phyloP scores from a whole-genome alignment of 1,140 invertebrate genomes.

The Theocolax elegans region DNA sequence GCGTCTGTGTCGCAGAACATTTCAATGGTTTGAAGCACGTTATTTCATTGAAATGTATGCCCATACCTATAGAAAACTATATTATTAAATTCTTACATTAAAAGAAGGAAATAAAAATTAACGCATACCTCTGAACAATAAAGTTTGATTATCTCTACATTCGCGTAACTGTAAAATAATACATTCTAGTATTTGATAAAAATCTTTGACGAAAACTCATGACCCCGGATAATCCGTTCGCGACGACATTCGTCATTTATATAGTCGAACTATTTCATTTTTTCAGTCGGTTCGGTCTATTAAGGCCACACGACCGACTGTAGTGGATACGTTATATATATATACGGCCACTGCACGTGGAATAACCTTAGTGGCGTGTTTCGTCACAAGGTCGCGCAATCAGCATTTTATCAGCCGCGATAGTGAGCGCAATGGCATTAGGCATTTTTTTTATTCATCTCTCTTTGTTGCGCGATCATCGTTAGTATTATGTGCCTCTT shows the following conservation, averaged over 20 bases:
- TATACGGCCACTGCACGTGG: constrained; percentile 5
- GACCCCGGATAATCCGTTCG: no score
- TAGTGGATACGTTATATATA: background rate
- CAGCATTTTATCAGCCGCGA: constrained; percentile 13
- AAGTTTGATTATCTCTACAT: no score
- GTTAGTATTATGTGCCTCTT: no score
- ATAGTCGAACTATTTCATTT: constrained; percentile 37
- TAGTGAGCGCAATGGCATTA: constrained; percentile 7
- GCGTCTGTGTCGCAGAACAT: no score
- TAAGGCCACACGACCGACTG: background rate
- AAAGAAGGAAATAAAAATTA: no score
- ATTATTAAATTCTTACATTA: no score
- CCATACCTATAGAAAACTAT: no score
- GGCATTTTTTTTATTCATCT: background rate
- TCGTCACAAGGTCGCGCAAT: constrained; percentile 22
- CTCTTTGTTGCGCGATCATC: background rate
- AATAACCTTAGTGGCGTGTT: constrained; percentile 1
- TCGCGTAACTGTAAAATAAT: no score
- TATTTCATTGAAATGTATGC: no score
- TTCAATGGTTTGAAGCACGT: background rate
- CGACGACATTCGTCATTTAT: constrained; percentile 13
- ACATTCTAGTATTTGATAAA: no score
- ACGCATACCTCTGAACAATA: no score
- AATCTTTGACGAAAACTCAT: no score
- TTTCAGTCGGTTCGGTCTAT: background rate